A percentile compares a stretch with the other conserved stretches of the same genome.
Evolutionary conservation across 1,140 invertebrate genomes (phyloP).

Genomic region (Anoplolepis gracilipes): DNA sequence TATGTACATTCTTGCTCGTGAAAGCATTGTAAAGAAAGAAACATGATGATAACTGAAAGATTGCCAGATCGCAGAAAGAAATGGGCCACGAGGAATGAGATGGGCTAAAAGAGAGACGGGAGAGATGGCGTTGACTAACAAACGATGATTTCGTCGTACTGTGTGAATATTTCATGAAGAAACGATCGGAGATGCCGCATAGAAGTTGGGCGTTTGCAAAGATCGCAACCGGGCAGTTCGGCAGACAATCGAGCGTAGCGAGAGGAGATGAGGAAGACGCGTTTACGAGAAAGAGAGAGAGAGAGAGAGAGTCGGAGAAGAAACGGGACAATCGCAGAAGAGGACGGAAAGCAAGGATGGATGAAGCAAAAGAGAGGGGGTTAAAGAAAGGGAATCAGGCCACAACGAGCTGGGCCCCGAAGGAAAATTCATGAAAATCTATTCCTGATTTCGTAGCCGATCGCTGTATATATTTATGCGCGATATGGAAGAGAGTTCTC

Average conservation of each 20-base stretch:
- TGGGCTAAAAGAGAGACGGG: slow-evolving; percentile 14
- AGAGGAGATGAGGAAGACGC: slow-evolving; percentile 31
- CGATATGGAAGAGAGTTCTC: slow-evolving; percentile 34
- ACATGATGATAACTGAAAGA: not conserved
- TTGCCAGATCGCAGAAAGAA: slow-evolving; percentile 45
- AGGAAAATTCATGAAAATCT: slow-evolving; percentile 81
- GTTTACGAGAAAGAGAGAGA: slow-evolving; percentile 5
- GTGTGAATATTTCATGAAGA: slow-evolving; percentile 82
- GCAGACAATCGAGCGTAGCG: slow-evolving; percentile 31
- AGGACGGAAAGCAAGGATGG: slow-evolving; percentile 20
- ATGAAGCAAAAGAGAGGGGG: slow-evolving; percentile 30
- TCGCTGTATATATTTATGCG: slow-evolving; percentile 66
- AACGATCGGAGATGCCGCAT: slow-evolving; percentile 37
- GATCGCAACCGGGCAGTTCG: slow-evolving; percentile 47
- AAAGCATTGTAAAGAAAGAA: too few relatives aligned
- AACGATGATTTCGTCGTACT: slow-evolving; percentile 79
- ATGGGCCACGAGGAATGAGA: slow-evolving; percentile 49
- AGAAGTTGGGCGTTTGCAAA: slow-evolving; percentile 4
- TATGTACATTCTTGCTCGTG: too few relatives aligned
- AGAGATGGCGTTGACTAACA: slow-evolving; percentile 77
- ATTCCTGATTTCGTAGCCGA: slow-evolving; percentile 73
- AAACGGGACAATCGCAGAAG: slow-evolving; percentile 44
- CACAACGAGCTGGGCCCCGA: slow-evolving; percentile 40
- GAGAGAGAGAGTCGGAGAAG: slow-evolving; percentile 1
- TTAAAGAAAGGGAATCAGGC: slow-evolving; percentile 58